A percentile compares a stretch with the other conserved stretches of the same genome.
Conservation (phyloP, 2,797 vertebrate genomes). For the Potorous gilbertii region DNA sequence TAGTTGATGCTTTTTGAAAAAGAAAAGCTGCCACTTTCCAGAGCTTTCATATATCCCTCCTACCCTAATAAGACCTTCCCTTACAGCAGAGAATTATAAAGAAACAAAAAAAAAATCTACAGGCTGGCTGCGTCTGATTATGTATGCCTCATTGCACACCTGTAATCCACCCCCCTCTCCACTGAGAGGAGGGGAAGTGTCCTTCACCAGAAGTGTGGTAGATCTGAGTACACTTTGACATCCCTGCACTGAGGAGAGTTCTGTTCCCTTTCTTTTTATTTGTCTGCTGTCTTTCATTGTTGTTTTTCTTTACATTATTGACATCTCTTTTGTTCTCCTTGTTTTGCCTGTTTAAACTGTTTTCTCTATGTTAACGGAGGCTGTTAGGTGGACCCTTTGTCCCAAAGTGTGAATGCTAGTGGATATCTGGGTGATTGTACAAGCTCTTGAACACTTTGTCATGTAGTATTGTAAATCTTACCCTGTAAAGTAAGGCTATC, state of each 20-base stretch:
- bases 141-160: background rate
- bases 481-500: background rate
- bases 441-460: background rate
- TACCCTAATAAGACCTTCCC: background rate
- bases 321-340: background rate
- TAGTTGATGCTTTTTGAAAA: background rate
- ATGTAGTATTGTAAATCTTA: background rate
- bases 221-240: background rate
- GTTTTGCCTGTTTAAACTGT: background rate
- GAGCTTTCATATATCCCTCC: background rate
- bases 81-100: background rate
- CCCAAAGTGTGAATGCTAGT: background rate
- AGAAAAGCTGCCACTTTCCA: background rate
- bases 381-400: background rate
- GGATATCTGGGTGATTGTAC: background rate
- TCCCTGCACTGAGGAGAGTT: background rate
- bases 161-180: background rate
- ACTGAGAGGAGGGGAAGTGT: background rate
- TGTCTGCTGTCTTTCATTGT: background rate
- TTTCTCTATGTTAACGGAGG: background rate
- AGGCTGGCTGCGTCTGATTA: background rate
- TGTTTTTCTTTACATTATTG: background rate
- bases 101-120: background rate
- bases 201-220: background rate
- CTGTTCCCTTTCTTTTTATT: background rate